Base-by-base conservation (phyloP, 2,113 vertebrate genomes). In the Coptodon bakossiorum region DNA sequence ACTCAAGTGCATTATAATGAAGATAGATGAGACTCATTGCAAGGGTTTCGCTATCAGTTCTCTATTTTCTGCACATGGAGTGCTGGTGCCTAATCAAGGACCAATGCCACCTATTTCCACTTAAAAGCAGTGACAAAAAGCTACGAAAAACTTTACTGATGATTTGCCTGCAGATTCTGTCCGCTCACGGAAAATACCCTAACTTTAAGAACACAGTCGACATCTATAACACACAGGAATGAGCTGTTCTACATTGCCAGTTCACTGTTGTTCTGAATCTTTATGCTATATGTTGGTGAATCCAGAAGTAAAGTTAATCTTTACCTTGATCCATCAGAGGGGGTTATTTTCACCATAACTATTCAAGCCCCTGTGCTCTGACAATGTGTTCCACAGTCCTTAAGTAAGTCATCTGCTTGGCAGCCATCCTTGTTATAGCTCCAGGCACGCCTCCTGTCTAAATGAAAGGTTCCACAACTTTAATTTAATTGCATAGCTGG, bases 101-200 rank as follows among this genome's bases (percentile, higher is more conserved):
- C 71, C 24, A 48, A 29, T 48, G 29, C 71, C 24, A 48, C 24
- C 6, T 48, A 29, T 29, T 76, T 76, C 71, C 71, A 76, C 14
- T 11, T 48, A 76, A 76, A 76, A 48, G 71, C 6, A 8, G 17
- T 53, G 50, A 8, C 19, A 29, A 76, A 76, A 76, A 48, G 40
- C 71, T 50, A 27, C 6, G 2, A 76, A 48, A 29, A 48, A 50
- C 43, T 5, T 76, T 48, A 76, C 6, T 19, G 71, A 76, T 48
- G 9, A 48, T 76, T 76, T 76, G 1, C 14, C 24, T 48, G 6
- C 68, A 76, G 68, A 73, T 73, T 73, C 40, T 45, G 22, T 45
- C 40, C 22, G 0, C 24, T 48, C 22, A 45, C 1, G 2, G 40
- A 76, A 48, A 29, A 6, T 11, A 29, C 9, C 24, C 6, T 0